These are phyloP conservation scores for Perodicticus potto DNA, from an alignment of 2,797 vertebrate species.

Conservation along the genomic window DNA sequence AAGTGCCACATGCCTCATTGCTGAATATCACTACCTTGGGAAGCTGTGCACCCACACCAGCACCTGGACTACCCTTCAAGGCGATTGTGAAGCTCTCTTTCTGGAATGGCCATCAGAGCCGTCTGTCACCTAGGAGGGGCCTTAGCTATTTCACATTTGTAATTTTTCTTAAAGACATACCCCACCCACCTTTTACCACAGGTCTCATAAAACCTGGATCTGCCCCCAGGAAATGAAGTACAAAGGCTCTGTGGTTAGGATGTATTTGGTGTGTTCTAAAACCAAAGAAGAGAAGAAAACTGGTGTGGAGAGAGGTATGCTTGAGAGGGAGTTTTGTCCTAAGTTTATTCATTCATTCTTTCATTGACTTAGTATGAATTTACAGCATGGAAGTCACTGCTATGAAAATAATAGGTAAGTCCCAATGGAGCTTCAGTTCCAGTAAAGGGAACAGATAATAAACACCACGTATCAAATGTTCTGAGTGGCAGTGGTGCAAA, in stretches of 20 bases:
- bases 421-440: not conserved
- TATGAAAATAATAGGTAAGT: not conserved
- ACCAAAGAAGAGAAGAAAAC: not conserved
- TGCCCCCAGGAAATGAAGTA: not conserved
- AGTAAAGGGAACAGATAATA: not conserved
- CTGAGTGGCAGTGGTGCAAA: not conserved
- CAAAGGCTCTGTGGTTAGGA: not conserved
- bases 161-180: not conserved
- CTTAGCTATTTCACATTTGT: not conserved
- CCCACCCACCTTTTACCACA: not conserved
- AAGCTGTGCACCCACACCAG: too few species aligned
- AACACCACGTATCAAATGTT: not conserved
- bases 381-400: not conserved
- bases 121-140: not conserved
- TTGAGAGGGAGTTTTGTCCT: not conserved
- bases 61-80: too few species aligned
- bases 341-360: not conserved
- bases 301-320: not conserved
- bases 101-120: too few species aligned
- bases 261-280: not conserved
- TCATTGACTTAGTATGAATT: not conserved
- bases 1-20: too few species aligned
- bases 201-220: not conserved
- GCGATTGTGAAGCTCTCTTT: too few species aligned
- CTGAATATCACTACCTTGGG: too few species aligned